Base-by-base conservation (phyloP, 1,140 invertebrate species). In the Manduca sexta region DNA sequence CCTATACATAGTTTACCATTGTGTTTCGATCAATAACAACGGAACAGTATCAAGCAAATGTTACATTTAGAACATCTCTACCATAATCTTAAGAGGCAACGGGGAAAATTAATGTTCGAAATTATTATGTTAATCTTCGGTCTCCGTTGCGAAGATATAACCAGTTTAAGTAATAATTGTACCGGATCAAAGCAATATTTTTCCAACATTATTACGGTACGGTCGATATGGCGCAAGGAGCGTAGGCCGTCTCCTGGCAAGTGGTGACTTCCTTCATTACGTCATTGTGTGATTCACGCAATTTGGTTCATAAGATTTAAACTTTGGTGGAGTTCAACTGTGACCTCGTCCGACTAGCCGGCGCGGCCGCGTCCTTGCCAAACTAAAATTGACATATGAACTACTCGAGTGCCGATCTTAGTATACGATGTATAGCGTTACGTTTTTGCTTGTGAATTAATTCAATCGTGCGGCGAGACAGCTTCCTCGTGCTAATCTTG, bases 261-360 rank as follows among this genome's bases (percentile, higher is more conserved):
- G 70, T 81, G 68, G 69, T 61, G 57, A 76, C 77, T 84, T 84
- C 81, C 81, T 84, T 57, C 57, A 64, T 66, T 56, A 69, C 81
- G 74, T 82, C 78, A 82, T 61, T 61, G 46, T 62, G 64, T 80
- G 76, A 84, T 70, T 80, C 74, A 81, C 60, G 44, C 58, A 50
- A 56, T 65, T 45, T 60, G 54, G 38, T 60, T 40, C 40, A 42
- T 41, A 45, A 54, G 34, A 42, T 39, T 49, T 48, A 45, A 46
- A 52, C 44, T 45, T 49, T 44, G 47, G 48, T 40, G 34, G 14
- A 42, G 52, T 60, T 58, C 54, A 64, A 59, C 62, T 71, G 29
- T 55, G 60, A 66, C 69, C 69, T 73, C 60, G 64, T 38, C 33
- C 33, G 29, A 18, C 47, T 45, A 14, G 35, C 37, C 29, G 35